Conservation (phyloP, 2,113 vertebrate genomes). For the Tympanuchus pallidicinctus region DNA sequence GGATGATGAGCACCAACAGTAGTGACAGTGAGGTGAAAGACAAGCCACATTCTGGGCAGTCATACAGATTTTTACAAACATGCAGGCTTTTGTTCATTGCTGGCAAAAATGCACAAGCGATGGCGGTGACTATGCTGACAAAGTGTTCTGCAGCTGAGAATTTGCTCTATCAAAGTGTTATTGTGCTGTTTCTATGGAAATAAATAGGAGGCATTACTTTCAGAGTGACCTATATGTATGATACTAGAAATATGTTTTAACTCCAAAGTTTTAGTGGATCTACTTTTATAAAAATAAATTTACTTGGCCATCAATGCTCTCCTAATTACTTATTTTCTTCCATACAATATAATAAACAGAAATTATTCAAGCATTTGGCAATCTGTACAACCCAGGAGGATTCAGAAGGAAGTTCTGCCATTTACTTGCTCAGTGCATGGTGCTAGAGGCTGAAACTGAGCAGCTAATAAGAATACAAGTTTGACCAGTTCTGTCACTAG, state of each 20-base stretch:
- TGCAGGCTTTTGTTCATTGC: no score
- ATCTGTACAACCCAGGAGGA: neutral
- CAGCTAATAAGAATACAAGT: neutral
- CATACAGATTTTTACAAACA: neutral
- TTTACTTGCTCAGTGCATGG: neutral
- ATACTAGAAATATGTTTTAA: neutral
- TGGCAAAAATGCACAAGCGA: no score
- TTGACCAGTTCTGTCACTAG: conserved; percentile 45
- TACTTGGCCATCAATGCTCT: neutral
- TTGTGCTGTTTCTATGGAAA: neutral
- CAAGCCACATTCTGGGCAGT: neutral
- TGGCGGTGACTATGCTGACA: no score
- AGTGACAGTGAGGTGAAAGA: no score
- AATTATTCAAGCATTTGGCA: neutral
- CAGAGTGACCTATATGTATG: neutral
- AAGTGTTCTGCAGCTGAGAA: no score
- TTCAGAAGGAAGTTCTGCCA: neutral
- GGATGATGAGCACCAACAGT: no score
- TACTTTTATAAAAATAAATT: conserved; percentile 22
- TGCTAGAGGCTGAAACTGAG: conserved; percentile 30
- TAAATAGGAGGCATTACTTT: neutral
- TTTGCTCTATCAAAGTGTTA: neutral
- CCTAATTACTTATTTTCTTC: conserved; percentile 23
- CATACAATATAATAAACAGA: neutral
- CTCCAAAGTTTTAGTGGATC: neutral